Conservation (phyloP, 2,888 invertebrate genomes). For the Pyrgus malvae region DNA sequence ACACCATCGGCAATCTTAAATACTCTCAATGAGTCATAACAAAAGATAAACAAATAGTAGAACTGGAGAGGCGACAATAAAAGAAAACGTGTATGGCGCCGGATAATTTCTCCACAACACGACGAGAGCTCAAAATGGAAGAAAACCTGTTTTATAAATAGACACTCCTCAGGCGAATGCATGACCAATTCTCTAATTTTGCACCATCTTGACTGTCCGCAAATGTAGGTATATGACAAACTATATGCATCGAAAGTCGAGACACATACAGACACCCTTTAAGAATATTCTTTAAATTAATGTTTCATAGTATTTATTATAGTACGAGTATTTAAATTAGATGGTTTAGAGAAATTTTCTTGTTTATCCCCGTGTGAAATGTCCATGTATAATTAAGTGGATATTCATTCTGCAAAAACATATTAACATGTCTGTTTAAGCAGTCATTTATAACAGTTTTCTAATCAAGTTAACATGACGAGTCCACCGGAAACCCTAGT, state of each 20-base stretch:
- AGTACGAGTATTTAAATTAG: no score
- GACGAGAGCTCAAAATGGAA: constrained; percentile 63
- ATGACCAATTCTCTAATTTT: constrained; percentile 77
- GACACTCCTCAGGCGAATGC: constrained; percentile 51
- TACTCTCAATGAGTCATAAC: constrained; percentile 65
- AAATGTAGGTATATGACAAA: constrained; percentile 5
- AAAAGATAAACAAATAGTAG: constrained; percentile 60
- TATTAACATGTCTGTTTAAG: no score
- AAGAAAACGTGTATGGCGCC: constrained; percentile 68
- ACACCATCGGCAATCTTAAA: constrained; percentile 18
- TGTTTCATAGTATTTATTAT: no score
- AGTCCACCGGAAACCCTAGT: no score
- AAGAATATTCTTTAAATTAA: no score
- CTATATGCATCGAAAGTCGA: neutral
- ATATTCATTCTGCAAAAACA: neutral
- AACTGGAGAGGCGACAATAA: constrained; percentile 61
- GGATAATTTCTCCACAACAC: constrained; percentile 66
- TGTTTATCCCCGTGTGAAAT: neutral
- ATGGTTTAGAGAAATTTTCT: no score
- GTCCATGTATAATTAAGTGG: neutral
- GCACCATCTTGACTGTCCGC: constrained; percentile 38
- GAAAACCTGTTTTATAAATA: constrained; percentile 69
- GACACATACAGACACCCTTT: neutral
- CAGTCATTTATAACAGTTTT: no score
- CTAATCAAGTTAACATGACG: no score